Evolutionary conservation across 1,140 invertebrate species (phyloP).

Genomic region (Leptinotarsa lineolata): DNA sequence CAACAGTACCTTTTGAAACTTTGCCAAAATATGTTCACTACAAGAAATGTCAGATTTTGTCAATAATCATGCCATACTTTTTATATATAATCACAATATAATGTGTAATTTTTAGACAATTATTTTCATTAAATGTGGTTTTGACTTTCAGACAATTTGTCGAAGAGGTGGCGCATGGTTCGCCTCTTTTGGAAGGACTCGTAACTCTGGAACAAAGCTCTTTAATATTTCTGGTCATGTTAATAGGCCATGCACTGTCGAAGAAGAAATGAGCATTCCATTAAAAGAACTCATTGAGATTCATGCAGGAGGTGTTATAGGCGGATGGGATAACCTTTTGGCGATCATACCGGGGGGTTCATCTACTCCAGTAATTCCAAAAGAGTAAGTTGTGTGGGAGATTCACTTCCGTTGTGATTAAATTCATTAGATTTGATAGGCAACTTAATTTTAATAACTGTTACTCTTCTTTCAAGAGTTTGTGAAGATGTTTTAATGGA

Average conservation of each 20-base stretch:
- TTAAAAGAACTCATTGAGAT: slow-evolving; percentile 93
- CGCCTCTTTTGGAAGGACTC: slow-evolving; percentile 90
- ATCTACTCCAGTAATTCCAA: slow-evolving; percentile 97
- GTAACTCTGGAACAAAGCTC: slow-evolving; percentile 97
- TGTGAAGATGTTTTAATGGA: slow-evolving; percentile 97
- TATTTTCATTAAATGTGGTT: no score
- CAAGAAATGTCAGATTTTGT: no score
- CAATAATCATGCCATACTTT: no score
- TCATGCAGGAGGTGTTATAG: slow-evolving; percentile 94
- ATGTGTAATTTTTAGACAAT: no score
- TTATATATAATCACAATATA: no score
- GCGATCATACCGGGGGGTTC: slow-evolving; percentile 98
- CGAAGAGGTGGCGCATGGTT: slow-evolving; percentile 96
- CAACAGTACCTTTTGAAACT: no score
- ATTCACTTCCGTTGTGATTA: no score
- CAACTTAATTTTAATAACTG: no score
- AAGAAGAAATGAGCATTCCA: slow-evolving; percentile 99
- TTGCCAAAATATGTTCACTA: no score
- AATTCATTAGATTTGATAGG: no score
- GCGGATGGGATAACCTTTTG: slow-evolving; percentile 98
- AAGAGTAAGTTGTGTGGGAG: slow-evolving; percentile 68
- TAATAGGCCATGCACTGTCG: slow-evolving; percentile 96
- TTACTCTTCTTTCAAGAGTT: slow-evolving; percentile 65
- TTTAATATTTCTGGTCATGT: slow-evolving; percentile 99
- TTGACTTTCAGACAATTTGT: slow-evolving; percentile 73